Evolutionary conservation across 2,797 vertebrate species (phyloP).

Genomic region (Cyclopterus lumpus): DNA sequence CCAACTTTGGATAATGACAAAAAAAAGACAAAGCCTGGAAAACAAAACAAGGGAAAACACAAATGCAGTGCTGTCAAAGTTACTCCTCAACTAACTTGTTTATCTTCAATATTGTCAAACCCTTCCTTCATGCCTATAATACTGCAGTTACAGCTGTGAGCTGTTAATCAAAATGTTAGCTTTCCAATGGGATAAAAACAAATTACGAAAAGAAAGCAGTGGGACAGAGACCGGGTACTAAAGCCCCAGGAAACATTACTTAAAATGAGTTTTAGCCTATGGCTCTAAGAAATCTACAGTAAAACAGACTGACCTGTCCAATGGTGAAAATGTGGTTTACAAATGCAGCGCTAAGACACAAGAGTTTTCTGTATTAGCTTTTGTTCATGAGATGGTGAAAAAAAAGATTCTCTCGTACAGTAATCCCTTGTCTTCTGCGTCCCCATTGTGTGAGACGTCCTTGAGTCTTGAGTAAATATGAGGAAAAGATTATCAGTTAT

Average conservation of each 20-base stretch:
- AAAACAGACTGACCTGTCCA: neutral
- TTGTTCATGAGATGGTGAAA: neutral
- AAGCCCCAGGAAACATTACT: constrained; percentile 14
- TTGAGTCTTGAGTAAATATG: constrained; percentile 60
- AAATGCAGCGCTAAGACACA: neutral
- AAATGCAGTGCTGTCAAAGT: neutral
- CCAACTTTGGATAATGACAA: neutral
- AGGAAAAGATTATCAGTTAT: constrained; percentile 55
- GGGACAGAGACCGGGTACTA: neutral
- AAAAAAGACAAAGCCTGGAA: neutral
- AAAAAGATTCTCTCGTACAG: constrained; percentile 19
- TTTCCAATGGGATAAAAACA: neutral
- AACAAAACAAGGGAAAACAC: neutral
- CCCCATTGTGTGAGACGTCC: constrained; percentile 30
- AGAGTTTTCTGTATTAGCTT: neutral
- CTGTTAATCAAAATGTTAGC: neutral
- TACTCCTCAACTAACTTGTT: neutral
- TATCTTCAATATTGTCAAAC: neutral
- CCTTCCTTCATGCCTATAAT: neutral
- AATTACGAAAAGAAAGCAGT: neutral
- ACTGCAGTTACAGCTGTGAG: neutral
- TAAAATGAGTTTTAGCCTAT: neutral
- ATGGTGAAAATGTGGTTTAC: neutral
- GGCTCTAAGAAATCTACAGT: neutral
- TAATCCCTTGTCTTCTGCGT: constrained; percentile 40